phyloP scores from a whole-genome alignment of 2,888 invertebrate species.

The Charanyca ferruginea region DNA sequence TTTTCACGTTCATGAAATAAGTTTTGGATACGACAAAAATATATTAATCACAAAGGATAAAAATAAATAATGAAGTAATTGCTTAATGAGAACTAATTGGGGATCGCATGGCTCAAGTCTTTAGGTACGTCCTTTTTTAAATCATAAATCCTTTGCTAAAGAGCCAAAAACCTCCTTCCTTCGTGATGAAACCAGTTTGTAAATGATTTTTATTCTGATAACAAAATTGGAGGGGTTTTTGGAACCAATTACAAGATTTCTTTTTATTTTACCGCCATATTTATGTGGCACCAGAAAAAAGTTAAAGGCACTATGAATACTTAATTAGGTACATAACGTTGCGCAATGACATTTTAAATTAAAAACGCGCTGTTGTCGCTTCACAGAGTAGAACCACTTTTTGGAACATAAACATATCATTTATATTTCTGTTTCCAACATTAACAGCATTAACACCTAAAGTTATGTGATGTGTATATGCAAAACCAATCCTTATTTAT shows the following conservation, averaged over 20 bases:
- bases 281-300: conserved; percentile 4
- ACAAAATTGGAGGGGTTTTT: conserved; percentile 19
- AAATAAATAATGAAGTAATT: conserved; percentile 49
- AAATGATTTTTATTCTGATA: conserved; percentile 14
- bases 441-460: conserved; percentile 3
- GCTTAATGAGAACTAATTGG: conserved; percentile 48
- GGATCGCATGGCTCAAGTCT: conserved; percentile 13
- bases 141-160: not conserved
- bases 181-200: conserved; percentile 29
- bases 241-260: not conserved
- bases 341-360: not conserved
- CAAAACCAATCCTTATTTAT: conserved; percentile 9
- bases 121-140: not conserved
- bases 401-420: not conserved
- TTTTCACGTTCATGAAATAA: conserved; percentile 15
- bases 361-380: conserved; percentile 15
- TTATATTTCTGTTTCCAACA: not conserved
- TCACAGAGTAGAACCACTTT: not conserved
- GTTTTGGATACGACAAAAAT: conserved; percentile 11
- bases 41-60: conserved; percentile 11
- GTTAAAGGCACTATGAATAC: not conserved
- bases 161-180: not conserved
- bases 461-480: not conserved
- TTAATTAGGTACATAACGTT: too few relatives aligned
- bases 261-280: conserved; percentile 6